Percentiles rank a stretch among this genome's conserved stretches.
phyloP scores from a whole-genome alignment of 2,113 vertebrate species.

The Lycaon pictus region DNA sequence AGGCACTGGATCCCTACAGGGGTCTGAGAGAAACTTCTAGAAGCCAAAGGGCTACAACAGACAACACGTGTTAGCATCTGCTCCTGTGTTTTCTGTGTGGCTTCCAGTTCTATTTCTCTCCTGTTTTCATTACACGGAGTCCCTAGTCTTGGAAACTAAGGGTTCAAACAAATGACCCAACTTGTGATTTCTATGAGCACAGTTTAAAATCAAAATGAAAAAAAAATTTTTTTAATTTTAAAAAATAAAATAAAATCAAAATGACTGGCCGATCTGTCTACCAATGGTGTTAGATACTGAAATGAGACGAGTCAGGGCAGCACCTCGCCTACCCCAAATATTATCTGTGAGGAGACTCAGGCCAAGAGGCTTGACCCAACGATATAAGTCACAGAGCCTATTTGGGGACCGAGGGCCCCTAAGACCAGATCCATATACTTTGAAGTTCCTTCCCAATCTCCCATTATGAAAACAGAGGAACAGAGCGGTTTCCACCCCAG shows the following conservation, averaged over 20 bases:
- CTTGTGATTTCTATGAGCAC: not conserved
- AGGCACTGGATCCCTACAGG: fast-evolving
- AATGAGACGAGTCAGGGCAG: not conserved
- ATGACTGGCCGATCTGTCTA: fast-evolving
- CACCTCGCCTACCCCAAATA: fast-evolving
- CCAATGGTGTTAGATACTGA: fast-evolving
- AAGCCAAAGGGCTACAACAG: fast-evolving
- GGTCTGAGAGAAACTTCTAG: fast-evolving
- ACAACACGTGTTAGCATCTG: fast-evolving
- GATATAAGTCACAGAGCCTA: fast-evolving
- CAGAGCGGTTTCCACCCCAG: not conserved
- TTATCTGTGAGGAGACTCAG: not conserved
- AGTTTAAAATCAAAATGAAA: not conserved
- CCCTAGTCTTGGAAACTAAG: not conserved
- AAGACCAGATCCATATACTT: too few species aligned
- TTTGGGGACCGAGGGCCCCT: not conserved
- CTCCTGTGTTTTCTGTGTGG: fast-evolving
- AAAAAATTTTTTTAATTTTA: too few species aligned
- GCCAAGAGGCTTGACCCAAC: not conserved
- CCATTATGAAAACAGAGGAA: not conserved
- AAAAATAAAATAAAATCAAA: not conserved
- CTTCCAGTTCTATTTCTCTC: not conserved
- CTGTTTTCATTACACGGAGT: not conserved
- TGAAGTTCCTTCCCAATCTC: not conserved
- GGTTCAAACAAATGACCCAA: not conserved